Conservation (phyloP, 2,113 vertebrate species). For the Pachypanchax playfairii region DNA sequence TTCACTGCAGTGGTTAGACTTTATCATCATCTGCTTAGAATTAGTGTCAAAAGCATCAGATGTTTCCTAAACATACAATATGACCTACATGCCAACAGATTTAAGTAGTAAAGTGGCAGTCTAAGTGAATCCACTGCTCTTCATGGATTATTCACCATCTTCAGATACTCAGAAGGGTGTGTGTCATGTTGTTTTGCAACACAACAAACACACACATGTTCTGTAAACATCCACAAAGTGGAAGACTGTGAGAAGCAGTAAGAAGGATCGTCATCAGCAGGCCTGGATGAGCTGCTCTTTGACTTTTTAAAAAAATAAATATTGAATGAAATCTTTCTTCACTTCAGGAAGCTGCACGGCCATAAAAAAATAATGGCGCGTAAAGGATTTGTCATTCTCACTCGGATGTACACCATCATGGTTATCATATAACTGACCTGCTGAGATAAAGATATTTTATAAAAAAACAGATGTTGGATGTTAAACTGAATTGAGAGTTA, state of each 20-base stretch:
- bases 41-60: constrained; percentile 31
- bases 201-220: constrained; percentile 22
- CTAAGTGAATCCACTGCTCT: constrained; percentile 30
- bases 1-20: constrained; percentile 29
- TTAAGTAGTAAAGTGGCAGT: constrained; percentile 47
- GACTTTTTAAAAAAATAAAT: too few species aligned
- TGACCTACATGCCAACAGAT: constrained; percentile 58
- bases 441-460: background rate
- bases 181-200: constrained; percentile 43
- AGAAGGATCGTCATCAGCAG: constrained; percentile 33
- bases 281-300: constrained; percentile 39
- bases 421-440: constrained; percentile 35
- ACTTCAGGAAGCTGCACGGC: constrained; percentile 33
- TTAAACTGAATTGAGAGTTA: too few species aligned
- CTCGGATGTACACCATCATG: constrained; percentile 35
- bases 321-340: constrained; percentile 65
- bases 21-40: constrained; percentile 40
- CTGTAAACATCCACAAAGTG: constrained; percentile 13
- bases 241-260: constrained; percentile 29
- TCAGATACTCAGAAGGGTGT: constrained; percentile 22
- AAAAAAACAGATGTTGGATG: background rate
- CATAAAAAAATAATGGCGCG: constrained; percentile 76
- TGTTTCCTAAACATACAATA: background rate
- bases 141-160: constrained; percentile 64
- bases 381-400: constrained; percentile 64